Evolutionary conservation across 2,113 vertebrate species (phyloP), one percentile per base, ranked within the genome.

Genomic region (Ptyas mucosa): DNA sequence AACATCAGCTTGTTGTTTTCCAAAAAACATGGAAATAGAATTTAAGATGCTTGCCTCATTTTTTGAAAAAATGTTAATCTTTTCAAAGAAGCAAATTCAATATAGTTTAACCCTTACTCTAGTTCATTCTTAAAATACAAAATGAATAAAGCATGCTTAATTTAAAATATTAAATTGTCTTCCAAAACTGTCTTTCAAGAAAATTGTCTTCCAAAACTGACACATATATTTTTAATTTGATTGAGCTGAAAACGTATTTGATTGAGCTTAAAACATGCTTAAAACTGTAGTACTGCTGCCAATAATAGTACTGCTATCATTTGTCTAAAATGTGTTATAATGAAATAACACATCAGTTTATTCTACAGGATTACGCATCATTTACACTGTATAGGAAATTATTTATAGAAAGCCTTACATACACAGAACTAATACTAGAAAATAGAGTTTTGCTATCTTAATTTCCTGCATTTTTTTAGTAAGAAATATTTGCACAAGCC

Each of bases 1-100:
- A 88, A 90, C 43, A 86, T 49, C 18, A n/a, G 7, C 51, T 21
- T 58, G 54, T 39, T 34, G 34, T 34, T 2, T 89, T 93, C 88
- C 51, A 39, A 93, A 81, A 89, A 10, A 91, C 21, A 54, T 1
- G 89, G 54, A 92, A 7, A 93, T 5, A 8, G n/a, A 34, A 39
- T 39, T 81, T 26, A 93, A 24, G 94, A 46, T 1, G 34, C 85
- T 5, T 24, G 46, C 18, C 43, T 91, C 55, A 57, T 46, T 54
- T 95, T 55, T 93, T 81, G 8, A 43, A 81, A 9, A 96, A 96
- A 93, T 23, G 93, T 95, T 87, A 26, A 29, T 85, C 91, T 39
- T 53, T 92, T 90, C 92, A 61, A 85, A 51, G 58, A 26, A 87
- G 7, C 1, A 0, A 88, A 89, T 61, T 89, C 57, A 46, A 49